Percentiles rank a stretch among this genome's conserved stretches.
Evolutionary conservation across 2,797 vertebrate genomes (phyloP).

Genomic region (Pangasius djambal): DNA sequence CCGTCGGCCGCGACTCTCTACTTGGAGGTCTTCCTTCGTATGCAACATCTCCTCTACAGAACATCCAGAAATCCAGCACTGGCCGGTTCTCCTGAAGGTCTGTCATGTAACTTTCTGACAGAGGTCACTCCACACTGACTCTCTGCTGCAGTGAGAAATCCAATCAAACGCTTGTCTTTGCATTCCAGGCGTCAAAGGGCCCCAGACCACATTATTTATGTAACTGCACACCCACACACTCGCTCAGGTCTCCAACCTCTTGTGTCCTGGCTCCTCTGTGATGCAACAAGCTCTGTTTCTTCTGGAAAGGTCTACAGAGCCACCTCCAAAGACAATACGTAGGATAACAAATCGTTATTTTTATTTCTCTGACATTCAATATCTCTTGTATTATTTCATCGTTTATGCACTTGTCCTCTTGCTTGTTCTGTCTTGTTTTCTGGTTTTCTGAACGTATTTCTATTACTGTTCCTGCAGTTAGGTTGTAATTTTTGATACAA

Average conservation of each 20-base stretch:
- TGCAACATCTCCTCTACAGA: background rate
- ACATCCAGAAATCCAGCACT: background rate
- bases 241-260: background rate
- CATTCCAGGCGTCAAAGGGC: constrained; percentile 10
- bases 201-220: constrained; percentile 18
- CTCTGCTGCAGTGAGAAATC: background rate
- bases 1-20: background rate
- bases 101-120: background rate
- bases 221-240: background rate
- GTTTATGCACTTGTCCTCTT: background rate
- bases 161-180: background rate
- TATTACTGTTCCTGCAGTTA: background rate
- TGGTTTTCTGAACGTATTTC: background rate
- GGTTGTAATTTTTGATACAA: background rate
- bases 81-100: background rate
- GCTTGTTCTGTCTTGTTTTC: background rate
- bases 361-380: background rate
- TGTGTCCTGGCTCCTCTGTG: background rate
- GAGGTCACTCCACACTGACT: background rate
- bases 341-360: background rate
- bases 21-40: background rate
- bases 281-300: background rate
- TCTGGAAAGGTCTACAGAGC: background rate
- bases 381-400: background rate
- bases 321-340: background rate